Conservation (phyloP, 2,888 invertebrate genomes). For the Sesia bembeciformis region DNA sequence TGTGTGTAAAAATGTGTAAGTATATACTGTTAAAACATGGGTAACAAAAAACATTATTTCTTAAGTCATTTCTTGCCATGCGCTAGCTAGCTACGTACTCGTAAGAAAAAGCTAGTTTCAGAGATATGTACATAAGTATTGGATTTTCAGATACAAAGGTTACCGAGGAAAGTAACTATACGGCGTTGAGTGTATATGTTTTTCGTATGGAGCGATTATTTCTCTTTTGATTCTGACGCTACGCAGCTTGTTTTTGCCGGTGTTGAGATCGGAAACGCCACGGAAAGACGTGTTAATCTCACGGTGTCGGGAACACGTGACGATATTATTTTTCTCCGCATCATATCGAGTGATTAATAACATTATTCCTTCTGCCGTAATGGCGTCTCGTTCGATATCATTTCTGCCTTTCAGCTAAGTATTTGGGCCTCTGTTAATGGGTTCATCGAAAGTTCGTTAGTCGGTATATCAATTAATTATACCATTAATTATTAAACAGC, state of each 20-base stretch:
- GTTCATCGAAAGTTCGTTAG: slow-evolving; percentile 29
- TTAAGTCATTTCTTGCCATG: too few relatives aligned
- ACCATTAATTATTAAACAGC: slow-evolving; percentile 1
- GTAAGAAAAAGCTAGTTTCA: too few relatives aligned
- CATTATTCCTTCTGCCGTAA: slow-evolving; percentile 53
- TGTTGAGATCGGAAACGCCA: slow-evolving; percentile 26
- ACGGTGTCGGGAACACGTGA: slow-evolving; percentile 65
- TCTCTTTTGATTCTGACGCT: slow-evolving; percentile 1
- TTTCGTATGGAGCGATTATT: not conserved
- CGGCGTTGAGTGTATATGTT: too few relatives aligned
- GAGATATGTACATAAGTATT: too few relatives aligned
- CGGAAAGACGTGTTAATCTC: slow-evolving; percentile 63
- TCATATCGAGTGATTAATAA: slow-evolving; percentile 68
- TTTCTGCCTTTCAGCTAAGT: slow-evolving; percentile 17
- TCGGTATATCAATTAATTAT: slow-evolving; percentile 24
- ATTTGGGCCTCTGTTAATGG: slow-evolving; percentile 30
- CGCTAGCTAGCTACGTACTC: too few relatives aligned
- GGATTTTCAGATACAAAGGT: too few relatives aligned
- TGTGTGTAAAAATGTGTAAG: not conserved
- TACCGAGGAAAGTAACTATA: too few relatives aligned
- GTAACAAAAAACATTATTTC: too few relatives aligned
- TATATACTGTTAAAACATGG: not conserved
- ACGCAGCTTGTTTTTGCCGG: slow-evolving; percentile 13
- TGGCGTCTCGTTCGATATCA: slow-evolving; percentile 44
- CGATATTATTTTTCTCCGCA: slow-evolving; percentile 65